phyloP scores from a whole-genome alignment of 2,113 vertebrate species.

The Calidris pugnax region DNA sequence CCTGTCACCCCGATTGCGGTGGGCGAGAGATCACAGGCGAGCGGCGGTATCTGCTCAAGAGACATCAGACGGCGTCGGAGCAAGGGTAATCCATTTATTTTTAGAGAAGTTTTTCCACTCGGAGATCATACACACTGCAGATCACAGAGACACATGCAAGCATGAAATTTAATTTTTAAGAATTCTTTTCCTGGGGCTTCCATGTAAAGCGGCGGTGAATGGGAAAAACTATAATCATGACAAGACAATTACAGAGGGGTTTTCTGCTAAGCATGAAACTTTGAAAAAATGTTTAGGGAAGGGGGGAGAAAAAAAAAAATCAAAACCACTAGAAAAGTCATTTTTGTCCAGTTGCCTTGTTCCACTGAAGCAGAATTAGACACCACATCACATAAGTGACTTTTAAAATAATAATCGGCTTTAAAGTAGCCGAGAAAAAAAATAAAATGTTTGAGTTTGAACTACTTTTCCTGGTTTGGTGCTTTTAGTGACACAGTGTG shows the following conservation, averaged over 20 bases:
- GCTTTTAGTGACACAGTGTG: background rate
- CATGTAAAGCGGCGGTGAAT: conserved; percentile 64
- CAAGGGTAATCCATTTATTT: conserved; percentile 87
- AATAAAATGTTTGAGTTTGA: background rate
- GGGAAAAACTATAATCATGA: conserved; percentile 63
- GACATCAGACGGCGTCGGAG: conserved; percentile 77
- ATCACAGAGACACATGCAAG: conserved; percentile 85
- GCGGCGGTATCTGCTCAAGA: conserved; percentile 65
- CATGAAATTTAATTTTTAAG: conserved; percentile 85
- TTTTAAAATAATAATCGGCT: background rate
- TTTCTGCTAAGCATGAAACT: conserved; percentile 61
- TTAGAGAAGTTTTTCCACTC: conserved; percentile 83
- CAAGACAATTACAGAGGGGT: conserved; percentile 71
- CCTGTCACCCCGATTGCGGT: conserved; percentile 76
- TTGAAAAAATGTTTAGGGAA: background rate
- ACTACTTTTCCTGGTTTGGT: background rate
- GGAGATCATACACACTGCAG: conserved; percentile 82
- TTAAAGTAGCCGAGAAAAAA: background rate
- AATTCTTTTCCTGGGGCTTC: conserved; percentile 79
- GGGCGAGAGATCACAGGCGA: conserved; percentile 81
- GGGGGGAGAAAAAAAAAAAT: background rate
- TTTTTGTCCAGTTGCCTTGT: conserved; percentile 24
- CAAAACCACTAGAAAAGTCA: background rate
- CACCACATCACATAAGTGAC: background rate
- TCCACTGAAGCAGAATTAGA: conserved; percentile 18